Conservation (phyloP, 2,113 vertebrate genomes). For the Strigops habroptila region DNA sequence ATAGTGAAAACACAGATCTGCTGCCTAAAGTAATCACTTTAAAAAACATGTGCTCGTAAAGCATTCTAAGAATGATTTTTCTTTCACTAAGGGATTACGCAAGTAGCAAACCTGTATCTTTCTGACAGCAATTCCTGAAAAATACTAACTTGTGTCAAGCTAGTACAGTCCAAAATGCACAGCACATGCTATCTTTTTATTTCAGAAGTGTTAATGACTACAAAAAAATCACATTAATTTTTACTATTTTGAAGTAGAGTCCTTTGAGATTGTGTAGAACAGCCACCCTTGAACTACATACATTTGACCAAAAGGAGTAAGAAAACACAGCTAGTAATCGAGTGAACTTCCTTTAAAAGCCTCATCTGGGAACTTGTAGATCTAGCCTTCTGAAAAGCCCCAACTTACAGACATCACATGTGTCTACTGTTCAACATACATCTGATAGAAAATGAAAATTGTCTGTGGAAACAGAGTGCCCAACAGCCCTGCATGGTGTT, state of each 20-base stretch:
- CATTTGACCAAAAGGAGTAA: not conserved
- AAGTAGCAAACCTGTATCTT: not conserved
- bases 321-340: not conserved
- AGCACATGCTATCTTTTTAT: not conserved
- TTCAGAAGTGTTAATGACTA: not conserved
- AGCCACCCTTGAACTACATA: not conserved
- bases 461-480: not conserved
- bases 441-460: not conserved
- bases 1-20: not conserved
- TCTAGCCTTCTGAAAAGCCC: not conserved
- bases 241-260: not conserved
- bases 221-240: not conserved
- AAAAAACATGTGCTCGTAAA: not conserved
- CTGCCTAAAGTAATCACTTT: not conserved
- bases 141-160: not conserved
- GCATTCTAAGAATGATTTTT: not conserved
- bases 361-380: not conserved
- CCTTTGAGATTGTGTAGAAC: not conserved
- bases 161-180: not conserved
- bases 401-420: not conserved
- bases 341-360: not conserved
- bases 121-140: not conserved
- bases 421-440: not conserved
- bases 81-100: not conserved
- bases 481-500: not conserved